Base-by-base conservation (phyloP, 2,888 invertebrate genomes). In the Nomada flava region DNA sequence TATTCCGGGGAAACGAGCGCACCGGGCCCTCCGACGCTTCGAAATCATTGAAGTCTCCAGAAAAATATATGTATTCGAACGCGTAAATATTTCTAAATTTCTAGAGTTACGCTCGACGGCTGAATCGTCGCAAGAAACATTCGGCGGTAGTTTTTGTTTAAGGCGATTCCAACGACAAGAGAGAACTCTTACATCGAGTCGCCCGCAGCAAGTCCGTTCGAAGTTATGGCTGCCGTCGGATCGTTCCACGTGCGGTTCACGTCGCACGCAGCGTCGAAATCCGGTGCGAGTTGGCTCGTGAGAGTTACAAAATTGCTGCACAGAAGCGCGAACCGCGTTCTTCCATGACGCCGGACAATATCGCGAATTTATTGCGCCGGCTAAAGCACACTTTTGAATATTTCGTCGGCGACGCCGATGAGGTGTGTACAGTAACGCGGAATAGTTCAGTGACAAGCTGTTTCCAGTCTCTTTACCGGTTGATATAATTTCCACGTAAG, bases 221-320 rank as follows among this genome's bases (percentile, higher is more conserved):
- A 80, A 82, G 86, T 84, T 86, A 88, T 89, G 90, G 87, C 88
- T 86, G 90, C 91, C 91, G 91, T 90, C 91, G 91, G 91, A 90
- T 88, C 78, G 86, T 86, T 81, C 68, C 79, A 72, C 76, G 57
- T 65, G 78, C 55, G 47, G 47, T 29, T n/a, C 23, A 4, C 36
- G 60, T 50, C 63, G 55, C 76, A 36, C 29, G 52, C 3, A 4
- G 11, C 63, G 20, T 10, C 11, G n/a, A n/a, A 42, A 47, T 57
- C 36, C 26, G 18, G 2, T 18, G 50, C 13, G 57, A 44, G 69
- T 44, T 15, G 26, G 29, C 20, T 57, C 29, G 59, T 13, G 55
- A n/a, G 26, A 42, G 11, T n/a, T n/a, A 47, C 42, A 62, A 50
- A 79, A 72, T 62, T 20, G 63, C 11, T 5, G 42, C 44, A 53